Evolutionary conservation across 92 coral and sea anemone genomes (phyloP), one percentile per base, ranked within the genome.

Genomic region (Parazoanthus swiftii): DNA sequence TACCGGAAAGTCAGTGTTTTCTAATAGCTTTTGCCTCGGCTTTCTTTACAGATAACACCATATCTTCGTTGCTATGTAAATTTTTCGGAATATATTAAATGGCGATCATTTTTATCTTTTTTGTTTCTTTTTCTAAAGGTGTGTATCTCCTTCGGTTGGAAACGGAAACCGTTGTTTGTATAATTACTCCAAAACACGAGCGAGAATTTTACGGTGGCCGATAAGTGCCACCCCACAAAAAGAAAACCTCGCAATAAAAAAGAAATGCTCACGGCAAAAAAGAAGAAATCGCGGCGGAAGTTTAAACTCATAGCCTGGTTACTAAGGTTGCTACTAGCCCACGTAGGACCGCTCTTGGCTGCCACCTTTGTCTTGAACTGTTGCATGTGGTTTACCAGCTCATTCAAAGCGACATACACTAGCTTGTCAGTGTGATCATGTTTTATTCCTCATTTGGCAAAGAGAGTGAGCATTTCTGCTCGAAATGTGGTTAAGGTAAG

Each of bases 401-500:
- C 71, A 65, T 65, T 65, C 23, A 65, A 73, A 42, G 42, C 77
- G 77, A 73, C 2, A 35, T 25, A 73, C 77, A 73, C 77, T 73
- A 73, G 29, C 25, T 39, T 39, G 42, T 39, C 42, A 39, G 42
- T 39, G 42, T 25, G 42, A 73, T 73, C 77, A 73, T 73, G 77
- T 73, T 73, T 73, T 73, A 6, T 73, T 23, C 77, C 38, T 73
- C 77, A 25, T 73, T 42, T 73, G 77, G 77, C 42, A 73, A 73
- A 35, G 77, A 73, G 77, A 73, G 26, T 8, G 77, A 23, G 42
- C 77, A 73, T 26, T 35, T 73, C 77, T 73, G 77, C 77, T 20
- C 77, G 42, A 73, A 73, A 9, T 73, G 77, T 73, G 77, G 77
- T 73, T 5, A 73, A 73, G 77, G 37, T 73, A 73, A 73, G 77